These are phyloP conservation scores for Orussus abietinus DNA, from an alignment of 1,140 invertebrate genomes.

Conservation along the genomic window DNA sequence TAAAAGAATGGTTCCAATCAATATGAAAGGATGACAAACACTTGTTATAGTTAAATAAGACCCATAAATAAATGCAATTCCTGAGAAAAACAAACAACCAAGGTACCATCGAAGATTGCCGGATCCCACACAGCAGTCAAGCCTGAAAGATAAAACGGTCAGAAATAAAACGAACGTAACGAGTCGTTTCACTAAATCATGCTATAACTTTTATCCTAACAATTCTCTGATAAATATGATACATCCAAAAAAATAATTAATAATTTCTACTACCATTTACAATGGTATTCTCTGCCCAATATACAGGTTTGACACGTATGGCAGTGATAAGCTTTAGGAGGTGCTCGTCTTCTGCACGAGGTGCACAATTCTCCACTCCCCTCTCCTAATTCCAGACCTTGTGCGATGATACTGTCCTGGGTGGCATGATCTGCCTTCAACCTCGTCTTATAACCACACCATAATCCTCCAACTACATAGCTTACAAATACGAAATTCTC, in stretches of 20 bases:
- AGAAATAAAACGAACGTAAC: too few species aligned
- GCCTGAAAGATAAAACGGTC: conserved; percentile 49
- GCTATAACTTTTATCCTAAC: too few species aligned
- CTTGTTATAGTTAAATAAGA: conserved; percentile 68
- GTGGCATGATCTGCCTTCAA: conserved; percentile 43
- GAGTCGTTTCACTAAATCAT: too few species aligned
- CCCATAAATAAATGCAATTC: conserved; percentile 61
- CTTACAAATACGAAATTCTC: conserved; percentile 64
- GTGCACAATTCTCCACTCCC: conserved; percentile 42
- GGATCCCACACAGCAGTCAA: conserved; percentile 67
- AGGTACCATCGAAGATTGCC: conserved; percentile 64
- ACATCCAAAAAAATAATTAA: conserved; percentile 12
- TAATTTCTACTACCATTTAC: conserved; percentile 38
- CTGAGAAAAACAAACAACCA: conserved; percentile 57
- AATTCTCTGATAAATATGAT: too few species aligned
- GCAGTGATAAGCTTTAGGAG: conserved; percentile 42
- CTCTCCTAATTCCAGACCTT: conserved; percentile 44
- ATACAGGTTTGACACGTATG: conserved; percentile 46
- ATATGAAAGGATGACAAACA: conserved; percentile 65
- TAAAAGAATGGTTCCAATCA: conserved; percentile 60
- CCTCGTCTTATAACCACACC: conserved; percentile 60
- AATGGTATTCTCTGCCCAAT: conserved; percentile 47
- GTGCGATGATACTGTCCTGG: conserved; percentile 29
- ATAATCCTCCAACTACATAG: conserved; percentile 55
- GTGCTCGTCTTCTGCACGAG: conserved; percentile 40